Percentiles rank a stretch among this genome's conserved stretches.
Evolutionary conservation across 2,113 vertebrate genomes (phyloP).

Genomic region (Strigops habroptila): DNA sequence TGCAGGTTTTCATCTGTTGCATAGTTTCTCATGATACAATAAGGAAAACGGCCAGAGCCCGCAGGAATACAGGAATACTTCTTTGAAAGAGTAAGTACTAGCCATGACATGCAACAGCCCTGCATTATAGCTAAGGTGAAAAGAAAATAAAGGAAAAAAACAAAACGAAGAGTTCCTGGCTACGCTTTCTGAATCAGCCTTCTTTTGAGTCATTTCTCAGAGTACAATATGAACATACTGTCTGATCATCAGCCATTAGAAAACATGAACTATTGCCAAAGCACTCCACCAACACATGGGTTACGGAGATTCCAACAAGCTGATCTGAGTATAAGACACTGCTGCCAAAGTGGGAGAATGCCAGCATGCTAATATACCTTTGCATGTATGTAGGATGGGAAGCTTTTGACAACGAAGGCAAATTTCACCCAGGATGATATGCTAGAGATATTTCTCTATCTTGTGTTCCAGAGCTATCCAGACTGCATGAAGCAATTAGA

Average conservation of each 20-base stretch:
- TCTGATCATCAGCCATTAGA: neutral
- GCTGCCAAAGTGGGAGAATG: neutral
- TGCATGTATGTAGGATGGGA: neutral
- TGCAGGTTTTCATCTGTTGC: neutral
- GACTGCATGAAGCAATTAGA: neutral
- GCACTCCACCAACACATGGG: neutral
- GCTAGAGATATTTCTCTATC: neutral
- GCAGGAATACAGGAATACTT: neutral
- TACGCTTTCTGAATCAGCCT: neutral
- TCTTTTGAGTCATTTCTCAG: neutral
- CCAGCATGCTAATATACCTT: neutral
- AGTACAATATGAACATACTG: neutral
- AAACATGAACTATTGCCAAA: neutral
- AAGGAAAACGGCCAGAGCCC: neutral
- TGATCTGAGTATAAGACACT: neutral
- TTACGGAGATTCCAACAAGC: neutral
- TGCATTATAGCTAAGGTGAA: neutral
- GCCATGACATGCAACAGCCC: neutral
- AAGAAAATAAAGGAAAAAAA: neutral
- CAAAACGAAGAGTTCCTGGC: neutral
- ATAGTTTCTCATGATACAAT: neutral
- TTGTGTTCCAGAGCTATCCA: neutral
- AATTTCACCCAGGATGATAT: neutral
- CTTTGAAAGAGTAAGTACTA: neutral
- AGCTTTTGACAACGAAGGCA: neutral